Conservation (phyloP, 2,888 invertebrate genomes). For the Perithous albicinctus region DNA sequence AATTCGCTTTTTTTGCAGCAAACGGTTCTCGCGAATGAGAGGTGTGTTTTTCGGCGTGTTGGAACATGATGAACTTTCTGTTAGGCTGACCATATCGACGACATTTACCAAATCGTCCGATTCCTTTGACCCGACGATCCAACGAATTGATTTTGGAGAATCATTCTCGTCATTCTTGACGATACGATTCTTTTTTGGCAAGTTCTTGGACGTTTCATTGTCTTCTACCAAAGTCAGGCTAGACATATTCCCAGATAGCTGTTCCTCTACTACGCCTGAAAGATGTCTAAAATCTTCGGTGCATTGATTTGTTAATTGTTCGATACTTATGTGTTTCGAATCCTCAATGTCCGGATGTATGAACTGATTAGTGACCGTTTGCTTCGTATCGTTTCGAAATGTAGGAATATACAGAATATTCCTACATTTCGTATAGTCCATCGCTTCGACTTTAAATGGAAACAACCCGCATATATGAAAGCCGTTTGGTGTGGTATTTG, state of each 20-base stretch:
- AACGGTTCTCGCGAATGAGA: neutral
- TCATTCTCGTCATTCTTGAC: too few species aligned
- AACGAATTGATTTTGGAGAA: too few species aligned
- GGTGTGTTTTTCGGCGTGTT: neutral
- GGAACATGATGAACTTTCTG: neutral
- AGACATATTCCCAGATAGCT: neutral
- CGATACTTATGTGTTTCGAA: too few species aligned
- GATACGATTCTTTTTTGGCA: too few species aligned
- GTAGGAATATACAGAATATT: too few species aligned
- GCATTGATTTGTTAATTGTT: too few species aligned
- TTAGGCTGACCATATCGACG: neutral
- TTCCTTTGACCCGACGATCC: neutral
- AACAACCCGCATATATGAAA: conserved; percentile 70
- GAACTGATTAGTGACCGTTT: neutral
- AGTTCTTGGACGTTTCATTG: neutral
- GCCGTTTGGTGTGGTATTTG: conserved; percentile 63
- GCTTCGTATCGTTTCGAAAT: neutral
- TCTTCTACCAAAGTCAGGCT: neutral
- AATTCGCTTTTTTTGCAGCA: neutral
- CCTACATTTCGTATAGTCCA: conserved; percentile 71
- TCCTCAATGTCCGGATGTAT: too few species aligned
- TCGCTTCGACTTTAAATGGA: conserved; percentile 68
- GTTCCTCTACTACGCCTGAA: neutral
- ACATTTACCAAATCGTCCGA: neutral
- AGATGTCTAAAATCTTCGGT: neutral